Percentiles rank a stretch among this genome's conserved stretches.
phyloP scores from a whole-genome alignment of 2,888 invertebrate genomes.

The Lasioglossum morio region DNA sequence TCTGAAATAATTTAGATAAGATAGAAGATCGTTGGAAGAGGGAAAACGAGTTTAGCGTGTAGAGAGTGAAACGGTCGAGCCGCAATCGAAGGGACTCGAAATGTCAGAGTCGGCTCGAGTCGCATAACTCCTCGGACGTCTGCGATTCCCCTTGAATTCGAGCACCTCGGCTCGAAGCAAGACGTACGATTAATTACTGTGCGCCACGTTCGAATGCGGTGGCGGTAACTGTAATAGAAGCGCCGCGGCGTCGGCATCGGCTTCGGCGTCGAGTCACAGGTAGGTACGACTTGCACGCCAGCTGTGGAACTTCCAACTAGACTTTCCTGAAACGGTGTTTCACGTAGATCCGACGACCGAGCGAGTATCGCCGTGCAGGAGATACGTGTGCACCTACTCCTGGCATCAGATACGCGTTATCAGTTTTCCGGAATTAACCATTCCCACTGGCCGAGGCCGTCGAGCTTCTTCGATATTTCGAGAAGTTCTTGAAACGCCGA shows the following conservation, averaged over 20 bases:
- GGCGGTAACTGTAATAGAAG: slow-evolving; percentile 58
- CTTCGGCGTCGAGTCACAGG: slow-evolving; percentile 50
- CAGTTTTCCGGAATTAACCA: slow-evolving; percentile 56
- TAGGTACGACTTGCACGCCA: slow-evolving; percentile 55
- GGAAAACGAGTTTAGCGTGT: not conserved
- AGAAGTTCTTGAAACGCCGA: slow-evolving; percentile 29
- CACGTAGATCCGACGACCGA: slow-evolving; percentile 24
- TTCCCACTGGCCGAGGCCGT: slow-evolving; percentile 17
- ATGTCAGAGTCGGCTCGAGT: slow-evolving; percentile 32
- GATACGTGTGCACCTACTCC: slow-evolving; percentile 46
- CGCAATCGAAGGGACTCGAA: slow-evolving; percentile 45
- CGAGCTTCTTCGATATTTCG: slow-evolving; percentile 51
- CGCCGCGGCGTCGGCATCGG: slow-evolving; percentile 35
- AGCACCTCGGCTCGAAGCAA: slow-evolving; percentile 63
- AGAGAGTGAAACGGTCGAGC: slow-evolving; percentile 30
- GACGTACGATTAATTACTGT: slow-evolving; percentile 71
- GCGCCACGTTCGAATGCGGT: slow-evolving; percentile 56
- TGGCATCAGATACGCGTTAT: slow-evolving; percentile 54
- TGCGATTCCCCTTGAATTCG: slow-evolving; percentile 67
- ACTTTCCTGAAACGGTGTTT: slow-evolving; percentile 49
- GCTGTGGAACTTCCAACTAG: slow-evolving; percentile 61
- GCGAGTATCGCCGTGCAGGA: slow-evolving; percentile 26
- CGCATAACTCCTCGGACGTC: slow-evolving; percentile 64
- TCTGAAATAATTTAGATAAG: not conserved
- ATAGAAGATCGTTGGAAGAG: not conserved